These are phyloP conservation scores for Scolopax rusticola DNA, from an alignment of 2,797 vertebrate genomes.

Conservation along the genomic window DNA sequence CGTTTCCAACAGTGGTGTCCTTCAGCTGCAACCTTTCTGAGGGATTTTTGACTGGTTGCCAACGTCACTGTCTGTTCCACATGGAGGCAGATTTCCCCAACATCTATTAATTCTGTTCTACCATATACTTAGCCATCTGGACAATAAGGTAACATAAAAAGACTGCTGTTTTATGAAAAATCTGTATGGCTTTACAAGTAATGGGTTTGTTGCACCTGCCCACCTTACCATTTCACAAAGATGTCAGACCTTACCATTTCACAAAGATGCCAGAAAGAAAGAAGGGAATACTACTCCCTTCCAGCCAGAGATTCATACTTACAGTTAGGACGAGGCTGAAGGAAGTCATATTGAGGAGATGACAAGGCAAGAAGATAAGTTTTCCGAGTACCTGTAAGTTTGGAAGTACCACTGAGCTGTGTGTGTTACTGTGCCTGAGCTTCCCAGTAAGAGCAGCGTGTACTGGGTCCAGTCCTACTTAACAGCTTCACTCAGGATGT, in stretches of 20 bases:
- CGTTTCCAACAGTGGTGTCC: conserved; percentile 38
- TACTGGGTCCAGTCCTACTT: not conserved
- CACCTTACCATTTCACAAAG: not conserved
- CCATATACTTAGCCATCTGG: conserved; percentile 76
- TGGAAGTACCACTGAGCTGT: not conserved
- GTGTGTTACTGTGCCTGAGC: not conserved
- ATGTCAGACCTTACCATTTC: not conserved
- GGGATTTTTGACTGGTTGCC: conserved; percentile 41
- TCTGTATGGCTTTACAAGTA: not conserved
- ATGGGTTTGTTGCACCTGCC: not conserved
- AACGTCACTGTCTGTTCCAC: conserved; percentile 28
- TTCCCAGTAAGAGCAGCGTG: rapidly evolving
- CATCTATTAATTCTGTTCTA: conserved; percentile 58
- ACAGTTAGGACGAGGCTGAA: rapidly evolving
- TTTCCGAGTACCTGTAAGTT: not conserved
- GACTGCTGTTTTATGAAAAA: conserved; percentile 4
- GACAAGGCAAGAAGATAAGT: not conserved
- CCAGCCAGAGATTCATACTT: not conserved
- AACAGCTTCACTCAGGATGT: rapidly evolving
- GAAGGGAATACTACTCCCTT: not conserved
- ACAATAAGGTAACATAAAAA: not conserved
- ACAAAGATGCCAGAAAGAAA: not conserved
- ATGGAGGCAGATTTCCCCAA: conserved; percentile 4
- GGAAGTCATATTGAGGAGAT: not conserved
- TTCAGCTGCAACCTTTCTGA: conserved; percentile 61